Base-by-base conservation (phyloP, 1,140 invertebrate genomes). In the Tetraneura akinire region DNA sequence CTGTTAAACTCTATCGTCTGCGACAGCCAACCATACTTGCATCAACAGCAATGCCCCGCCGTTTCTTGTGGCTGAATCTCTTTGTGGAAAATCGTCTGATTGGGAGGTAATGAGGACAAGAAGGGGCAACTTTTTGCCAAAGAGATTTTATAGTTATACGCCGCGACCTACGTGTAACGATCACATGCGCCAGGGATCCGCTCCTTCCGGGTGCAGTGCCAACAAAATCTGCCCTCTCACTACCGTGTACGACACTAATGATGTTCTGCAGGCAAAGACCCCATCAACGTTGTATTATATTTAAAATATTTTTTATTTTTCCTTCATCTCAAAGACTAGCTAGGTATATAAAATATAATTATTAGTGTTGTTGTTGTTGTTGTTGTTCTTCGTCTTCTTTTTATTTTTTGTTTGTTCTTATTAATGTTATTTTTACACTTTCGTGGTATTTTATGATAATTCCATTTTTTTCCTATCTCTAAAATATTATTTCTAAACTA, bases 1-100 rank as follows among this genome's bases (percentile, higher is more conserved):
- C 71, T 74, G 71, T 74, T 74, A 51, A 74, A 51, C 71, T 51
- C 71, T 57, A 29, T 55, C 49, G 51, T 32, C 71, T 16, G 26
- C 26, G 29, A 0, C 71, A 26, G 18, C 29, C 70, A 18, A 16
- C 45, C 42, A 2, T 26, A 14, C 68, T n/a, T 13, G 47, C 29
- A 53, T 37, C 45, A 14, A 10, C 64, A 23, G 26, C n/a, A 13
- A 47, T 45, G 11, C 64, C 45, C 10, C 45, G 16, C 57, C 57
- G 23, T 16, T 4, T 26, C 23, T 11, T 29, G 23, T 11, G 11
- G 21, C 53, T 21, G 32, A 37, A 37, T 21, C 21, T 16, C 29
- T 13, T 32, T 26, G 60, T n/a, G 26, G 57, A 29, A 32, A 23
- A 29, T 42, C 11, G 11, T 4, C n/a, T 1, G 32, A 8, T 5